Conservation (phyloP, 2,888 invertebrate genomes). For the Nemotelus nigrinus region DNA sequence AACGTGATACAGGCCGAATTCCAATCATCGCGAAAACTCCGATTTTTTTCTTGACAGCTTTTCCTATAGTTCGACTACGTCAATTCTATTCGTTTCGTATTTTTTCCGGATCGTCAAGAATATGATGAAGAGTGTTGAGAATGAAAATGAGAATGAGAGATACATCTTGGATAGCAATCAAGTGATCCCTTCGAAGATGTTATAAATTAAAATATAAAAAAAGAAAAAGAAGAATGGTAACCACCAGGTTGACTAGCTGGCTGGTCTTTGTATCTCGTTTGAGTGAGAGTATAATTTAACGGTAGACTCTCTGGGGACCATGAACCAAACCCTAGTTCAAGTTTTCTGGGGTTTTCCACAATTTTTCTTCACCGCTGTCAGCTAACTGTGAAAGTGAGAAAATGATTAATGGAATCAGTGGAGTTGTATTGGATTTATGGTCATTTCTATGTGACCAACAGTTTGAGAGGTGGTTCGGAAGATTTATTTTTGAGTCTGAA, state of each 20-base stretch:
- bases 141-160: too few relatives aligned
- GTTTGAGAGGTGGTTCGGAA: neutral
- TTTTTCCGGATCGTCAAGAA: neutral
- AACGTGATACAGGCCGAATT: neutral
- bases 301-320: constrained; percentile 12
- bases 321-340: constrained; percentile 23
- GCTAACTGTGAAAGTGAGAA: constrained; percentile 24
- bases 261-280: neutral
- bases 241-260: neutral
- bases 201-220: constrained; percentile 36
- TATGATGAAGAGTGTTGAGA: neutral
- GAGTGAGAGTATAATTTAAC: constrained; percentile 34
- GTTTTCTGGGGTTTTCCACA: constrained; percentile 14
- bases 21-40: neutral
- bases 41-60: neutral
- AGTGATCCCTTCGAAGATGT: neutral
- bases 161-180: neutral
- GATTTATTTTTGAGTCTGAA: neutral
- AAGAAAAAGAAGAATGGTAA: too few relatives aligned
- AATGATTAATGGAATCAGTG: constrained; percentile 34
- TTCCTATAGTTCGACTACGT: neutral
- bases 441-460: neutral
- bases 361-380: constrained; percentile 17
- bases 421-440: neutral
- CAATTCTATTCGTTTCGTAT: neutral